Base-by-base conservation (phyloP, 2,888 invertebrate species). In the Amorpha juglandis region DNA sequence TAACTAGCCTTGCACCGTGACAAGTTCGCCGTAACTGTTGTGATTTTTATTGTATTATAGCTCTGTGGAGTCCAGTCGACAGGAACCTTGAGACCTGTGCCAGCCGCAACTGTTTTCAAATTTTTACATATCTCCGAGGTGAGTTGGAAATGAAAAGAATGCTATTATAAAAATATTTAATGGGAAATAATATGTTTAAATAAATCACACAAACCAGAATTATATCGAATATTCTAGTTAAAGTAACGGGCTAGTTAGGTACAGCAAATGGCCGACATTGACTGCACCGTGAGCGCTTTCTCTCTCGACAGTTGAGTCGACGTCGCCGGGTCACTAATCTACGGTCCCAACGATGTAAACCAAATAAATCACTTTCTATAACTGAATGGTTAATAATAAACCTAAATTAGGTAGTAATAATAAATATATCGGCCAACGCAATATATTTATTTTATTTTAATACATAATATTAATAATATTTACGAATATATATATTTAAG, bases 191-290 rank as follows among this genome's bases (percentile, higher is more conserved):
- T 63, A 63, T 65, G 65, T 63, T 68, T 63, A n/a, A 62, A 67
- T 71, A 68, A 69, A 71, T 71, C 66, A 69, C 67, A 62, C 62
- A n/a, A 68, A 63, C 63, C 70, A 63, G 62, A 68, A 68, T 53
- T 58, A 70, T 68, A 11, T 67, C 55, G 71, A 73, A 77, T 62
- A 63, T 71, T 77, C 70, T 74, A 68, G 74, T 74, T 70, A 58
- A 65, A 71, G 73, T 79, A 79, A 81, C 78, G 77, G 80, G 76
- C 66, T 69, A 72, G 69, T 62, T 67, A 68, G 64, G 70, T 27
- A 74, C 80, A 79, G 88, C 84, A 89, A 90, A 91, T 92, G 90
- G 91, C 91, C 86, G 91, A 88, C 90, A 78, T 78, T 75, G 74
- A 75, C 74, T 82, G 81, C 80, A 79, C 67, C 70, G 74, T 66